Percentiles rank a stretch among this genome's conserved stretches.
phyloP scores from a whole-genome alignment of 2,888 invertebrate genomes.

The Mythimna loreyi region DNA sequence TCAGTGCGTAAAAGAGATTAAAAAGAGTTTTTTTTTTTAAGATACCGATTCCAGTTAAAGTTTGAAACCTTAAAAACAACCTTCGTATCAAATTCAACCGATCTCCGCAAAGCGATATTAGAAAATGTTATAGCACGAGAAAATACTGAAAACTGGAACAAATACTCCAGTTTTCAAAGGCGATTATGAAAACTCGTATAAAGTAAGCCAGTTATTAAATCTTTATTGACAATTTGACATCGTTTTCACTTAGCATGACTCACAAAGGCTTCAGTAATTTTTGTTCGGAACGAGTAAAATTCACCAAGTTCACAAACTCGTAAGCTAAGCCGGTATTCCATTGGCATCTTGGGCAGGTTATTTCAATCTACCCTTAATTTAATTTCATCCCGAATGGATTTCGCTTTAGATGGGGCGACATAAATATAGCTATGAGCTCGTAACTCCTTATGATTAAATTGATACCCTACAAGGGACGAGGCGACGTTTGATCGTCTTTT shows the following conservation, averaged over 20 bases:
- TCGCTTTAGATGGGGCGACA: constrained; percentile 66
- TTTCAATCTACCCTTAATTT: constrained; percentile 75
- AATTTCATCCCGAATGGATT: constrained; percentile 69
- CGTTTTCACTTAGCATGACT: constrained; percentile 52
- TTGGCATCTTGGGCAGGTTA: constrained; percentile 68
- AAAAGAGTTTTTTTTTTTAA: no score
- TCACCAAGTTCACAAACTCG: constrained; percentile 56
- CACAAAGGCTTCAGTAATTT: constrained; percentile 55
- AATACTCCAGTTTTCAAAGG: not conserved
- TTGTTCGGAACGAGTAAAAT: constrained; percentile 52
- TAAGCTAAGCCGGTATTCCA: constrained; percentile 67
- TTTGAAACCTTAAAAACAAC: not conserved
- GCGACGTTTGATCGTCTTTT: constrained; percentile 64
- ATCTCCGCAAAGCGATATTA: not conserved
- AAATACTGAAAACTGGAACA: not conserved
- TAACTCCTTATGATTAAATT: constrained; percentile 71
- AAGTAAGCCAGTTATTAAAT: constrained; percentile 34
- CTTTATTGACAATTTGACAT: constrained; percentile 54
- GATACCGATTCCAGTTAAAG: no score
- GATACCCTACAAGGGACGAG: constrained; percentile 63
- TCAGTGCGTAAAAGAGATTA: no score
- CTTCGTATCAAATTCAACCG: not conserved
- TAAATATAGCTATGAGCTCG: constrained; percentile 66
- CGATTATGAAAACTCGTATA: constrained; percentile 12
- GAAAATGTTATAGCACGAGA: not conserved